Percentiles rank a stretch among this genome's conserved stretches.
Evolutionary conservation across 2,797 vertebrate genomes (phyloP).

Genomic region (Micromesistius poutassou): DNA sequence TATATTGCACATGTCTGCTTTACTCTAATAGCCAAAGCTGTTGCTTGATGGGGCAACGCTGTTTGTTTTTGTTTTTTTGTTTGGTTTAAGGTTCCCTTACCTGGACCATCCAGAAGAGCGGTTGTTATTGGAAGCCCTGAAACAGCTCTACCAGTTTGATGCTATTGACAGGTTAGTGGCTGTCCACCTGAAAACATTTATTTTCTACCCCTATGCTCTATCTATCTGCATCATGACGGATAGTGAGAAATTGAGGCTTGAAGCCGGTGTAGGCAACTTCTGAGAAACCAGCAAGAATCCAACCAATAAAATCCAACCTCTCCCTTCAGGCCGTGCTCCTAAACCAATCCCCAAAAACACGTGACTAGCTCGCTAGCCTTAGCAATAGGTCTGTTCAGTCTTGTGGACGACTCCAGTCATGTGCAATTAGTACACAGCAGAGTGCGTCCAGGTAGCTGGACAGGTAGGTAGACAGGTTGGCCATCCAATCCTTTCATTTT

Average conservation of each 20-base stretch:
- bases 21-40: not conserved
- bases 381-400: too few species aligned
- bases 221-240: not conserved
- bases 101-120: constrained; percentile 91
- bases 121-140: constrained; percentile 90
- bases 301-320: too few species aligned
- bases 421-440: too few species aligned
- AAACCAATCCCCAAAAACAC: too few species aligned
- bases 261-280: too few species aligned
- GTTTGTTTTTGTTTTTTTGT: not conserved
- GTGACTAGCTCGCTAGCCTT: too few species aligned
- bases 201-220: not conserved
- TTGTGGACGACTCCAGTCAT: too few species aligned
- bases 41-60: not conserved
- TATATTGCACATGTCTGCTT: not conserved
- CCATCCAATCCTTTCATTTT: too few species aligned
- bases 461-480: too few species aligned
- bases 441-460: too few species aligned
- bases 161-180: constrained; percentile 90
- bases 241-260: not conserved
- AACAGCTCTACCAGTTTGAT: constrained; percentile 91
- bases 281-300: too few species aligned
- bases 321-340: too few species aligned
- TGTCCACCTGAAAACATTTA: not conserved
- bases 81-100: constrained; percentile 85